Conservation (phyloP, 1,140 invertebrate genomes). For the Drosophila kepulauana region DNA sequence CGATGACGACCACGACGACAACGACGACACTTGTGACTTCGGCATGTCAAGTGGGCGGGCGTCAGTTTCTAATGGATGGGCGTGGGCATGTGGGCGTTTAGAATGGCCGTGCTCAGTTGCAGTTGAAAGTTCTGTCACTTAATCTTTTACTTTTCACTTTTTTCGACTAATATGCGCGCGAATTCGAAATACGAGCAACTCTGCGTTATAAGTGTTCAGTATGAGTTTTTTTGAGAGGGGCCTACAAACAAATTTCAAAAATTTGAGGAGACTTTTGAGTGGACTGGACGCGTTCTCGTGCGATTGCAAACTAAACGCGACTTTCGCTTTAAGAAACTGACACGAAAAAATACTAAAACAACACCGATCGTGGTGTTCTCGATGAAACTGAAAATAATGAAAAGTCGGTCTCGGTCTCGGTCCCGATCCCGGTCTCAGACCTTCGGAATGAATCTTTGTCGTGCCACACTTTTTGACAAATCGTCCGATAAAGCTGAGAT, state of each 20-base stretch:
- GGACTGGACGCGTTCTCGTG: slow-evolving; percentile 43
- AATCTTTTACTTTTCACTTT: background rate
- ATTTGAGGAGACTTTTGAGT: background rate
- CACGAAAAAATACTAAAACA: background rate
- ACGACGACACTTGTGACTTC: slow-evolving; percentile 58
- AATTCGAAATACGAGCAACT: slow-evolving; percentile 21
- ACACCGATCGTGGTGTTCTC: slow-evolving; percentile 25
- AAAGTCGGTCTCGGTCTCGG: slow-evolving; percentile 25
- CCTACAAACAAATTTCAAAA: background rate
- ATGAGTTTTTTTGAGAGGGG: background rate
- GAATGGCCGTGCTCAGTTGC: slow-evolving; percentile 30
- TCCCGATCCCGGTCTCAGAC: slow-evolving; percentile 31
- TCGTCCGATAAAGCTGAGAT: slow-evolving; percentile 76
- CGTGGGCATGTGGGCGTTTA: slow-evolving; percentile 28
- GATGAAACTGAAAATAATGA: slow-evolving; percentile 32
- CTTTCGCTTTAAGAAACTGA: slow-evolving; percentile 28
- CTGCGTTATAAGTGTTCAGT: slow-evolving; percentile 1
- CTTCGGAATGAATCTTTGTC: slow-evolving; percentile 42
- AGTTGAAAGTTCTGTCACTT: slow-evolving; percentile 30
- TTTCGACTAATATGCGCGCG: slow-evolving; percentile 6
- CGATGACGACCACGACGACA: background rate
- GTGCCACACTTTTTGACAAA: slow-evolving; percentile 79
- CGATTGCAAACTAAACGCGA: slow-evolving; percentile 57
- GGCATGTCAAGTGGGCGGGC: slow-evolving; percentile 50
- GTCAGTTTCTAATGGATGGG: slow-evolving; percentile 12